These are phyloP conservation scores for Tipula helvola DNA, from an alignment of 2,888 invertebrate genomes.

Conservation along the genomic window DNA sequence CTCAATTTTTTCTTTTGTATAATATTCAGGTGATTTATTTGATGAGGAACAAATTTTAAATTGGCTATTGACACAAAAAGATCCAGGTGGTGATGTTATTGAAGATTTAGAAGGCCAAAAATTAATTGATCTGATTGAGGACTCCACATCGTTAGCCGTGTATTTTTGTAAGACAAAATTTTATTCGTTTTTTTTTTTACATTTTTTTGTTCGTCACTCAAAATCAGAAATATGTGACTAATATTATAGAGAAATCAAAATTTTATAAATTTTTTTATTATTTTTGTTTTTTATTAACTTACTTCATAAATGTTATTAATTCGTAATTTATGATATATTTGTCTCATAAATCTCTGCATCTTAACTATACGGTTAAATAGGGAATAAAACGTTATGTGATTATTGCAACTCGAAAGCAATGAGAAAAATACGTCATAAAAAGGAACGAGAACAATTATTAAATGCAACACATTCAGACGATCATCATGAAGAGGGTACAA, in stretches of 20 bases:
- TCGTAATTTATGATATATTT: neutral
- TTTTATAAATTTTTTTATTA: neutral
- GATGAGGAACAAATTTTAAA: conserved; percentile 79
- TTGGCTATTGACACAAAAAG: conserved; percentile 84
- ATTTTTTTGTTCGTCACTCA: neutral
- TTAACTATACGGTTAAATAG: conserved; percentile 37
- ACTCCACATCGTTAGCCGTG: conserved; percentile 72
- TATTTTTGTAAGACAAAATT: conserved; percentile 71
- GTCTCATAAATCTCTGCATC: conserved; percentile 12
- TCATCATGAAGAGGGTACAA: conserved; percentile 23
- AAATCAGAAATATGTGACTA: neutral
- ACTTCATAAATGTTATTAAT: neutral
- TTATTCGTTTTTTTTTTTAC: neutral
- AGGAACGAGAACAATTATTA: conserved; percentile 39
- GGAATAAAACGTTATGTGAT: conserved; percentile 85
- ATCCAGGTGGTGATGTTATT: conserved; percentile 82
- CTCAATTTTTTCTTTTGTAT: neutral
- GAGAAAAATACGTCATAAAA: conserved; percentile 56
- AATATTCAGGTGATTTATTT: conserved; percentile 57
- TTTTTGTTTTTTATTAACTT: too few relatives aligned
- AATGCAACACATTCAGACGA: conserved; percentile 35
- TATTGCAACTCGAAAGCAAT: conserved; percentile 64
- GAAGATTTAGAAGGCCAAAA: conserved; percentile 77
- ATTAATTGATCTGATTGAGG: conserved; percentile 59
- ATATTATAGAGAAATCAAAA: neutral